phyloP scores from a whole-genome alignment of 2,888 invertebrate species.

The Drosophila niveifrons region DNA sequence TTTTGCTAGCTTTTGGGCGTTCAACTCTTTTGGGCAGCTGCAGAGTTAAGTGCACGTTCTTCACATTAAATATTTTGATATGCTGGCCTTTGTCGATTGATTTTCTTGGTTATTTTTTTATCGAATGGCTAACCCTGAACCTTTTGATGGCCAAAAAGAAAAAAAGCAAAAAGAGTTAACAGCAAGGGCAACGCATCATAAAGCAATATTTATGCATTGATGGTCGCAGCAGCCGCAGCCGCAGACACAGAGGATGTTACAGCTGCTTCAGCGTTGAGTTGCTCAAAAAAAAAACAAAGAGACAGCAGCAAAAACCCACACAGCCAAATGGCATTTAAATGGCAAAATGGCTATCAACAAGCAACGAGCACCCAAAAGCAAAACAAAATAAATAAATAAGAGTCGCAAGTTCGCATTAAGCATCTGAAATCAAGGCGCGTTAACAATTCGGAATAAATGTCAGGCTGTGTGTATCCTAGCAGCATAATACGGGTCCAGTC shows the following conservation, averaged over 20 bases:
- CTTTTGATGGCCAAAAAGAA: conserved; percentile 33
- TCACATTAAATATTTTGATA: conserved; percentile 56
- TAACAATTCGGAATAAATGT: conserved; percentile 44
- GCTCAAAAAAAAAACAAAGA: conserved; percentile 25
- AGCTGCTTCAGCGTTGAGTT: conserved; percentile 21
- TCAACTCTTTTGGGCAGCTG: background rate
- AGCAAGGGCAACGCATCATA: conserved; percentile 45
- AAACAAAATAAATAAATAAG: conserved; percentile 6
- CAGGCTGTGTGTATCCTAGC: conserved; percentile 21
- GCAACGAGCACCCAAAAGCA: conserved; percentile 5
- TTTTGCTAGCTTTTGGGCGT: conserved; percentile 8
- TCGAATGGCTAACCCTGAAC: conserved; percentile 21
- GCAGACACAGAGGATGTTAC: conserved; percentile 20
- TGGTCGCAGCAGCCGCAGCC: conserved; percentile 11
- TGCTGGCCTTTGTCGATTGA: conserved; percentile 48
- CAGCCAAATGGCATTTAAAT: conserved; percentile 34
- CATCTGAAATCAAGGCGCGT: conserved; percentile 48
- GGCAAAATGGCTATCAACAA: conserved; percentile 19
- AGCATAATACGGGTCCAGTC: no score
- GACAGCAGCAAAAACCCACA: background rate
- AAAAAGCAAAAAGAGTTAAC: conserved; percentile 19
- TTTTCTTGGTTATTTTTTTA: conserved; percentile 28
- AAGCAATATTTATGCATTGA: conserved; percentile 39
- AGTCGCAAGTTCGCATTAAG: conserved; percentile 22
- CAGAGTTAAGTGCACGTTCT: conserved; percentile 54